A percentile compares a stretch with the other conserved stretches of the same genome.
Conservation (phyloP, 1,140 invertebrate genomes). For the Ridgeia piscesae region DNA sequence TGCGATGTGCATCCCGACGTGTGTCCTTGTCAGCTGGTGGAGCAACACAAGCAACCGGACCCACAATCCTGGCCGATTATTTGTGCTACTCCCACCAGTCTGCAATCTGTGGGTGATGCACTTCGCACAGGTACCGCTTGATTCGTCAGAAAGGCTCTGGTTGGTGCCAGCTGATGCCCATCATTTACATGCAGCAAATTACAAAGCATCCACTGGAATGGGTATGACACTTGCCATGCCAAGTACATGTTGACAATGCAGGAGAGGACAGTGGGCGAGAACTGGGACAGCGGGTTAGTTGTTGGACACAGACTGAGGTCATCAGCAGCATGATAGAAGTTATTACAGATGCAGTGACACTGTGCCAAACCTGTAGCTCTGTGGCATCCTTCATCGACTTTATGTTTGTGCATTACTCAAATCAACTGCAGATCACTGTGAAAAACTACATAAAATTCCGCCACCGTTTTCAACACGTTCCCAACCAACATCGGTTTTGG, state of each 20-base stretch:
- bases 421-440: neutral
- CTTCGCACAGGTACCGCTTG: no score
- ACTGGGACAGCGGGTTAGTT: neutral
- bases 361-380: neutral
- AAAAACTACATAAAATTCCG: neutral
- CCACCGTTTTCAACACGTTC: neutral
- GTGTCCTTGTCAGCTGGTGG: no score
- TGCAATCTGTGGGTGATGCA: no score
- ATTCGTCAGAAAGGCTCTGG: neutral
- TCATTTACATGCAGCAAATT: constrained; percentile 6
- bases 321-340: neutral
- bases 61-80: no score
- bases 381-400: neutral
- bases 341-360: neutral
- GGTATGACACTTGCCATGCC: neutral
- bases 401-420: neutral
- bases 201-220: neutral
- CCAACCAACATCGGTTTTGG: neutral
- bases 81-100: no score
- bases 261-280: neutral
- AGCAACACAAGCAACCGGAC: no score
- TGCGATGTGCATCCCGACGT: no score
- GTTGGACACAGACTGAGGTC: neutral
- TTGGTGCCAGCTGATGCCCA: neutral
- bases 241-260: neutral